Evolutionary conservation across 2,888 invertebrate species (phyloP).

Genomic region (Allophyes oxyacanthae): DNA sequence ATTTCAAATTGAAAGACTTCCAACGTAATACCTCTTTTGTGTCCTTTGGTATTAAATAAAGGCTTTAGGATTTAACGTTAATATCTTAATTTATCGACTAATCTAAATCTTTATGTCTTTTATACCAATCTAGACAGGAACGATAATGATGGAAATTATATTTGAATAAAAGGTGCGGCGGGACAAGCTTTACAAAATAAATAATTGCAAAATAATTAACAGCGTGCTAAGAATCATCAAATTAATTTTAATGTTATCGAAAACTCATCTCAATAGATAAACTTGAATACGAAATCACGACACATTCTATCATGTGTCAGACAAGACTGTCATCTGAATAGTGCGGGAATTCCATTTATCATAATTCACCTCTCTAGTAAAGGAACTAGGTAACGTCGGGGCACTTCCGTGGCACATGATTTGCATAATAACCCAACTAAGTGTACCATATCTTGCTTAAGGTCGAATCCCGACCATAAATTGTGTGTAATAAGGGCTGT

Average conservation of each 20-base stretch:
- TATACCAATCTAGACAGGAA: no score
- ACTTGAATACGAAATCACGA: constrained; percentile 38
- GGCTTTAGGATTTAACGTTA: constrained; percentile 25
- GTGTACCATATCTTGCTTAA: constrained; percentile 65
- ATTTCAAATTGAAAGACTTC: constrained; percentile 40
- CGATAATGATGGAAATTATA: no score
- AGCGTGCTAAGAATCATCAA: no score
- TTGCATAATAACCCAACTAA: constrained; percentile 85
- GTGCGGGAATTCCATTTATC: constrained; percentile 77
- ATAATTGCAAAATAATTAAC: no score
- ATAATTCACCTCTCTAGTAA: constrained; percentile 82
- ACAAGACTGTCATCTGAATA: constrained; percentile 57
- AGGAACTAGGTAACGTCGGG: constrained; percentile 80
- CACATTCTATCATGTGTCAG: constrained; percentile 39
- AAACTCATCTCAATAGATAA: constrained; percentile 20
- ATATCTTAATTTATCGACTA: no score
- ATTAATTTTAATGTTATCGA: no score
- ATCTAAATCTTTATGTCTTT: not conserved
- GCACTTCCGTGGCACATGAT: constrained; percentile 82
- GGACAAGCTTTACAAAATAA: no score
- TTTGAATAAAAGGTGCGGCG: no score
- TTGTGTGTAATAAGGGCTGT: constrained; percentile 57
- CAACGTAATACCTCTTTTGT: constrained; percentile 33
- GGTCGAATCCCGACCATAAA: constrained; percentile 68
- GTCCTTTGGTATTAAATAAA: constrained; percentile 18